Evolutionary conservation across 2,113 vertebrate genomes (phyloP).

Genomic region (Nothocercus julius): DNA sequence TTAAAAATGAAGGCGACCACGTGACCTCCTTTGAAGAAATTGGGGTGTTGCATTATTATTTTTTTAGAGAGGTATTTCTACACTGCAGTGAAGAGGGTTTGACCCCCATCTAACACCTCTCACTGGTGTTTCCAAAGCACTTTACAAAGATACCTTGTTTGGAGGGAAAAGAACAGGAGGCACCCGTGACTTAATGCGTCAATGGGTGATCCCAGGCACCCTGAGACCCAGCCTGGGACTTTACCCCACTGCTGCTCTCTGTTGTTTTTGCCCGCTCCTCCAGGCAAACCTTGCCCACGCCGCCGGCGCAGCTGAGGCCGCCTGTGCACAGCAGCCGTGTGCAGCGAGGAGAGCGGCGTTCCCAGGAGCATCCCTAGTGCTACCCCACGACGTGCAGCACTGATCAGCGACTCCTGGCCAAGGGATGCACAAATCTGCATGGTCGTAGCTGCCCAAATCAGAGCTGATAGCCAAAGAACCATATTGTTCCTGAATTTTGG

Average conservation of each 20-base stretch:
- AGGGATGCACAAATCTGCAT: fast-evolving
- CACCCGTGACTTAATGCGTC: fast-evolving
- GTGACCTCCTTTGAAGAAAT: slow-evolving; percentile 5
- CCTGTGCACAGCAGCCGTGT: not conserved
- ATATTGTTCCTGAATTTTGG: slow-evolving; percentile 44
- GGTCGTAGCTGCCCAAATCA: slow-evolving; percentile 33
- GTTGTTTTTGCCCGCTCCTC: not conserved
- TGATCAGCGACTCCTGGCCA: not conserved
- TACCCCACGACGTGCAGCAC: fast-evolving
- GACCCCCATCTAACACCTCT: fast-evolving
- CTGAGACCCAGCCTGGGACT: not conserved
- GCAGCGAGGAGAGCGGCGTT: fast-evolving
- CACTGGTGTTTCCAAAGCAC: not conserved
- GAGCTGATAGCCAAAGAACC: slow-evolving; percentile 22
- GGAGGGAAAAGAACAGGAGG: fast-evolving
- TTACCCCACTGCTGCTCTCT: not conserved
- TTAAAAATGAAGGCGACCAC: slow-evolving; percentile 19
- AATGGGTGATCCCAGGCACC: not conserved
- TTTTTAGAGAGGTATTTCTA: not conserved
- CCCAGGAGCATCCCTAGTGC: not conserved
- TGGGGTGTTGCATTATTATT: not conserved
- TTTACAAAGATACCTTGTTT: not conserved
- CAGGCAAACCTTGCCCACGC: not conserved
- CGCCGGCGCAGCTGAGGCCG: fast-evolving
- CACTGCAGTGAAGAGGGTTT: not conserved